Base-by-base conservation (phyloP, 2,888 invertebrate species). In the Tetragonula carbonaria region DNA sequence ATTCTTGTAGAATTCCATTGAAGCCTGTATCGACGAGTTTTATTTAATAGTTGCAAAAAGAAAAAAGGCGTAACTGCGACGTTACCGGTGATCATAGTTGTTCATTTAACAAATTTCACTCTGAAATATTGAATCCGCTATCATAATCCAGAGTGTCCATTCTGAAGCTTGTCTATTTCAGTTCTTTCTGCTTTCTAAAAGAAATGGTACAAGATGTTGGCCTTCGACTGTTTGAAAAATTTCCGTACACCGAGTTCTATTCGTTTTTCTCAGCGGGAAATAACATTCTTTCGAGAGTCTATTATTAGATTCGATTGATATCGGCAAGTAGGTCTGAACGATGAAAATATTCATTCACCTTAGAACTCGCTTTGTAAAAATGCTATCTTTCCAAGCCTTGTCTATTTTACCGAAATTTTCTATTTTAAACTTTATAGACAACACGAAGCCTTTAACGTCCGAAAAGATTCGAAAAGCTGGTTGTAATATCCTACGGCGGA, bases 1-100 rank as follows among this genome's bases (percentile, higher is more conserved):
- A 18, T 77, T 71, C 76, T 74, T 23, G 67, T 65, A 65, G 14
- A 59, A 68, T 75, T 74, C 62, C 67, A 71, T 62, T 62, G 66
- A 16, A 23, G 50, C 38, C 18, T 16, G 4, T 45, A 66, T 66
- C 55, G 55, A 33, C 33, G 33, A 33, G 8, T 51, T 45, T 2
- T 8, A 16, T 51, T 14, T 6, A 16, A 50, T 55, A 28, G 45
- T 66, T 28, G 18, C 73, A n/a, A 21, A 23, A n/a, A 21, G 14
- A n/a, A 21, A 8, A 18, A 18, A 57, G 18, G n/a, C 66, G 66
- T 73, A 65, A 50, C 55, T 73, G 73, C 70, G 38, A 28, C 21
- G 71, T 51, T 16, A 77, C 1, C 28, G 28, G 6, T 63, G 63
- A 77, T 63, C 45, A 50, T 38, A n/a, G 2, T 23, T 13, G 5